Percentiles rank a stretch among this genome's conserved stretches.
These are phyloP conservation scores for Varanus komodoensis DNA, from an alignment of 2,113 vertebrate genomes.

Conservation along the genomic window DNA sequence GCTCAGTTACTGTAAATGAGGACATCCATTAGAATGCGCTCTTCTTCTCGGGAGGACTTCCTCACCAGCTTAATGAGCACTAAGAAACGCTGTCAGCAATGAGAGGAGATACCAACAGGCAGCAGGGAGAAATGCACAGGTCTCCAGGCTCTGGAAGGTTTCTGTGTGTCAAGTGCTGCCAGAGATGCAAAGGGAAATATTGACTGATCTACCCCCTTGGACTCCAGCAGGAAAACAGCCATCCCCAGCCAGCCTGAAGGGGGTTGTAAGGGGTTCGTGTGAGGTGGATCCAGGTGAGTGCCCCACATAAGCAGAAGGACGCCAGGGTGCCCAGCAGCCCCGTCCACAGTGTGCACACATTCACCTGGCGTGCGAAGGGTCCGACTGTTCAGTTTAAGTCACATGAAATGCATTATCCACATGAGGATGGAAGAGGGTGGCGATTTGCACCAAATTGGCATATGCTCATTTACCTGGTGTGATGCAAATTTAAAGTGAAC, in stretches of 20 bases:
- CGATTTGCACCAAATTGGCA: no score
- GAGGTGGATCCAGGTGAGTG: no score
- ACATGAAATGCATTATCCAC: no score
- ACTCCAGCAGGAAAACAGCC: not conserved
- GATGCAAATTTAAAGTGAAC: no score
- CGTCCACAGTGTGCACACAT: not conserved
- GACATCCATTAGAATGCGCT: not conserved
- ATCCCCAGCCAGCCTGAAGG: not conserved
- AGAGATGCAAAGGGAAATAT: not conserved
- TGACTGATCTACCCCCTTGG: not conserved
- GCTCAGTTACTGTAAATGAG: constrained; percentile 29
- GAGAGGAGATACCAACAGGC: not conserved
- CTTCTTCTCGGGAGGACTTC: not conserved
- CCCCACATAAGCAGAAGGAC: no score
- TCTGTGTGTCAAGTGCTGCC: not conserved
- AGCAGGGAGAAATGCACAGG: not conserved
- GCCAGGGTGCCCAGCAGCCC: not conserved
- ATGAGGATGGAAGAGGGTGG: no score
- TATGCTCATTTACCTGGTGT: no score
- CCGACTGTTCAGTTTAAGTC: no score
- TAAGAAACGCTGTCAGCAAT: not conserved
- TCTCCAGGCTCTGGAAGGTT: not conserved
- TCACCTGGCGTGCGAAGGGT: no score
- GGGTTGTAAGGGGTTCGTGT: not conserved
- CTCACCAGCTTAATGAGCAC: constrained; percentile 3